Base-by-base conservation (phyloP, 2,797 vertebrate species). In the Enteromius fasciolatus region DNA sequence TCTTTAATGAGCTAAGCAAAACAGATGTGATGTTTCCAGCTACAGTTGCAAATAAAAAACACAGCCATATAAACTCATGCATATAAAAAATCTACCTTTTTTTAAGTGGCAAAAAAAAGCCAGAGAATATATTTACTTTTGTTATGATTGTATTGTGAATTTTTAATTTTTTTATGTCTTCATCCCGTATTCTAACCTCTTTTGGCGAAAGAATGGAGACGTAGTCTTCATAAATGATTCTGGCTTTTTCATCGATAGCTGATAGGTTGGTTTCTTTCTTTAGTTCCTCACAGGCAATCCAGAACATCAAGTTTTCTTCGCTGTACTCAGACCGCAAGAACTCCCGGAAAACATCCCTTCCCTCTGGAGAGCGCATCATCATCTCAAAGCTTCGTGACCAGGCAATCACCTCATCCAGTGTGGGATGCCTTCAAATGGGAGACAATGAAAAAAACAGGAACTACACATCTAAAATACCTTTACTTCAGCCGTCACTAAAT, bases 221-320 rank as follows among this genome's bases (percentile, higher is more conserved):
- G 72, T 99, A 99, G 92, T 99, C 98, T 89, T 99, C 98, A 4
- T 99, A 99, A 89, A 99, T 99, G 90, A 95, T 96, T 88, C 96
- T 95, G 91, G 97, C 95, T 90, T 97, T 98, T 92, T 98, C 97
- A 83, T 98, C 97, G 70, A 98, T 93, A 44, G 92, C 91, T 17
- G 94, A 91, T 83, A 95, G 95, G 88, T 95, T 94, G 4, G 95
- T 96, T 90, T 99, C 98, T 80, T 96, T 96, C 89, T 97, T 99
- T 88, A 99, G 89, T 81, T 99, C 98, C 89, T 99, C 98, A 82
- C 98, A 99, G 67, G 98, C 96, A 66, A 99, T 92, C 98, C 98
- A 99, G 95, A 99, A 99, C 86, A 99, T 95, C 80, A 99, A 94
- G 92, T 99, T 99, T 92, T 99, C 98, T 89, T 99, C 98, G 10